Conservation (phyloP, 1,140 invertebrate species). For the Rhysida immarginata region DNA sequence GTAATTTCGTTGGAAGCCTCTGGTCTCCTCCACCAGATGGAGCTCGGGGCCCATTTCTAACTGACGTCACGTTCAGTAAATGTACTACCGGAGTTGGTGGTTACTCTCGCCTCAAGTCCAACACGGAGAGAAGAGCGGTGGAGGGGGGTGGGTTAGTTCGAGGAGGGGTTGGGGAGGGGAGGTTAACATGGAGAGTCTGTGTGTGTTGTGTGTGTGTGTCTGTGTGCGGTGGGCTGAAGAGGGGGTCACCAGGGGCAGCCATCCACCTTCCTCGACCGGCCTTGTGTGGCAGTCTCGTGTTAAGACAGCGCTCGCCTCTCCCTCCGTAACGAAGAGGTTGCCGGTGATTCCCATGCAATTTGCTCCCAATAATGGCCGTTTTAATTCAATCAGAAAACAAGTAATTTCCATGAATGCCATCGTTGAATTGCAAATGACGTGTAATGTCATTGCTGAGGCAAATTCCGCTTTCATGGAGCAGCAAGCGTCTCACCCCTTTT, state of each 20-base stretch:
- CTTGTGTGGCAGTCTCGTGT: not conserved
- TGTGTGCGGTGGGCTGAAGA: not conserved
- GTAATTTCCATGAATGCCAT: not conserved
- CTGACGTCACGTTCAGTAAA: too few species aligned
- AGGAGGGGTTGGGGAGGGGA: not conserved
- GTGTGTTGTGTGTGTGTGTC: not conserved
- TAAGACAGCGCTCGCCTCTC: not conserved
- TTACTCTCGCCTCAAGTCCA: too few species aligned
- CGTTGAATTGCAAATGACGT: constrained; percentile 7
- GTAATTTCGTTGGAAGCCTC: too few species aligned
- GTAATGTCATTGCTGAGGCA: not conserved
- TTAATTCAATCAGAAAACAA: constrained; percentile 7
- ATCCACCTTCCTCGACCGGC: not conserved
- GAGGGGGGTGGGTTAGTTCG: not conserved
- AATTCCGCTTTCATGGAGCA: not conserved
- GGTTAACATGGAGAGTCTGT: not conserved
- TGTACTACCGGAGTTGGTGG: too few species aligned
- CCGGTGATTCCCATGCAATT: not conserved
- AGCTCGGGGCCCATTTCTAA: too few species aligned
- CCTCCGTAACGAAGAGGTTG: not conserved
- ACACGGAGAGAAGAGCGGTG: too few species aligned
- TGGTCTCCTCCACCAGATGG: too few species aligned
- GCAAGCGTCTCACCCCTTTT: not conserved
- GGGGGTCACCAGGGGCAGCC: not conserved
- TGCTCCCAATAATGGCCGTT: constrained; percentile 3